These are phyloP conservation scores for Pipistrellus nathusii DNA, from an alignment of 2,797 vertebrate species.

Conservation along the genomic window DNA sequence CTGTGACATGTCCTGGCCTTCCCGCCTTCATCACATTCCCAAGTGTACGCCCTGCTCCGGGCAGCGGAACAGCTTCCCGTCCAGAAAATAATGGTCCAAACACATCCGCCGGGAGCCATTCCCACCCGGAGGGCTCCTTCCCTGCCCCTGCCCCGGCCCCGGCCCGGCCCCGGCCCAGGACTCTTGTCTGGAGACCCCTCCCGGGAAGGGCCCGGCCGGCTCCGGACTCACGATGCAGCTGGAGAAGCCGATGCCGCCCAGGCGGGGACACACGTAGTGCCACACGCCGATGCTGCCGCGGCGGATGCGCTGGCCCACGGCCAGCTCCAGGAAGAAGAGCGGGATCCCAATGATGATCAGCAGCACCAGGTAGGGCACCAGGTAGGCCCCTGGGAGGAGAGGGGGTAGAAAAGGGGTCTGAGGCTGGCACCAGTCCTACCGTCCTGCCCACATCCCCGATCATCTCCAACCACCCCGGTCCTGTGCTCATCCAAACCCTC, in stretches of 20 bases:
- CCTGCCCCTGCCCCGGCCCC: not conserved
- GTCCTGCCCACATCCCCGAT: accelerated
- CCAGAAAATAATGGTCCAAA: not conserved
- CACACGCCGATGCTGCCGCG: conserved; percentile 98
- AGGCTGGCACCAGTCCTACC: not conserved
- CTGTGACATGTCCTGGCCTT: not conserved
- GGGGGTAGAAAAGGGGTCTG: accelerated
- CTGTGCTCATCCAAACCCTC: not conserved
- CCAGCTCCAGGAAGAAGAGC: conserved; percentile 98
- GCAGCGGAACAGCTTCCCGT: not conserved
- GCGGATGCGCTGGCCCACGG: conserved; percentile 97
- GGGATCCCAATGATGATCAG: conserved; percentile 98
- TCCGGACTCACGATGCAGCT: conserved; percentile 93
- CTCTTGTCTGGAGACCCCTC: not conserved
- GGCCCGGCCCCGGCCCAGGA: not conserved
- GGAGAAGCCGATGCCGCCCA: conserved; percentile 97
- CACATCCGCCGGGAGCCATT: not conserved
- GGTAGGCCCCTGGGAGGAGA: conserved; percentile 93
- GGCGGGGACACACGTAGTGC: conserved; percentile 96
- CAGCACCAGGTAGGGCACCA: conserved; percentile 97
- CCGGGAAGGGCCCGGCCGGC: accelerated
- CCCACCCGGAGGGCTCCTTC: not conserved
- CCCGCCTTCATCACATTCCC: not conserved
- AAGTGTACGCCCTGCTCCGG: not conserved
- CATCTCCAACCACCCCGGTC: not conserved